Conservation (phyloP, 2,888 invertebrate species). For the Pyrrhosoma nymphula region DNA sequence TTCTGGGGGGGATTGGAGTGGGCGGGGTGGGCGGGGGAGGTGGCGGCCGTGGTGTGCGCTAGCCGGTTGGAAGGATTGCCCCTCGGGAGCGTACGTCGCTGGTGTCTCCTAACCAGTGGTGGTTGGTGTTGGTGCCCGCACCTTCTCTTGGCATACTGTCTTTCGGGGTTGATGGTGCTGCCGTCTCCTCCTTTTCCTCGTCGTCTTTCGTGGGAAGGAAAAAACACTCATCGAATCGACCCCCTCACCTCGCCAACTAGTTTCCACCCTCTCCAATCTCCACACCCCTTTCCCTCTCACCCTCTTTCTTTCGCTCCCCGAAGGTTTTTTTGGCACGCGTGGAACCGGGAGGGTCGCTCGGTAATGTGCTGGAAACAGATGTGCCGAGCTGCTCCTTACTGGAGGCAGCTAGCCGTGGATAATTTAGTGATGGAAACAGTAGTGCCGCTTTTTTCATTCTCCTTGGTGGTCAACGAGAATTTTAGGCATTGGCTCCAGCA, state of each 20-base stretch:
- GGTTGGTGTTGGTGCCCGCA: not conserved
- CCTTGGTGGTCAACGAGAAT: not conserved
- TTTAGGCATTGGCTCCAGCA: not conserved
- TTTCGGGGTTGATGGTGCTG: not conserved
- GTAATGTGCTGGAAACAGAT: conserved; percentile 39
- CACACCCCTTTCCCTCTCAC: not conserved
- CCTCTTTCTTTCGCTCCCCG: not conserved
- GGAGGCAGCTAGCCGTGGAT: conserved; percentile 21
- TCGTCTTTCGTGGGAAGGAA: not conserved
- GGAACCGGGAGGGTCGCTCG: not conserved
- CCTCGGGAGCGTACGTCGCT: not conserved
- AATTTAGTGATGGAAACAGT: conserved; percentile 13
- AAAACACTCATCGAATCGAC: not conserved
- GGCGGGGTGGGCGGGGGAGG: not conserved
- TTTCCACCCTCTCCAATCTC: not conserved
- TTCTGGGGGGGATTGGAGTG: not conserved
- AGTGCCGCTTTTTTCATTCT: not conserved
- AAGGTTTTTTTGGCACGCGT: not conserved
- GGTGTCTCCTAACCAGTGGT: not conserved
- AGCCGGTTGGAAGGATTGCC: not conserved
- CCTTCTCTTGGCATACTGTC: not conserved
- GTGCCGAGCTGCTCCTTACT: not conserved
- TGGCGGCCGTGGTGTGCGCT: not conserved
- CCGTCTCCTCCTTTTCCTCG: not conserved
- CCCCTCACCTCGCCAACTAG: not conserved